Conservation (phyloP, 1,140 invertebrate genomes). For the Trachymyrmex septentrionalis region DNA sequence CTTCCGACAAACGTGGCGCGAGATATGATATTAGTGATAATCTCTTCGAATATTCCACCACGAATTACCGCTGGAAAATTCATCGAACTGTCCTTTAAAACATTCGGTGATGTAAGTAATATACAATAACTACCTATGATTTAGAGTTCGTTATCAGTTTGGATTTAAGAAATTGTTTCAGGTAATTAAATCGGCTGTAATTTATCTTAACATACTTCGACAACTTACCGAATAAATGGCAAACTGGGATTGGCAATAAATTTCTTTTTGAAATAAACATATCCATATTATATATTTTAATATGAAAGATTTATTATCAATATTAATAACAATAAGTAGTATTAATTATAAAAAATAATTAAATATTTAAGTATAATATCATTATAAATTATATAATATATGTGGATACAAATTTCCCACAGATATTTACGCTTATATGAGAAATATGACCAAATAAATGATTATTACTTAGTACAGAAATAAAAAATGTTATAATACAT, state of each 20-base stretch:
- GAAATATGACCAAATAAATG: neutral
- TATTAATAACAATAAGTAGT: neutral
- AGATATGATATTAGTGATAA: conserved; percentile 69
- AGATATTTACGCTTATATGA: neutral
- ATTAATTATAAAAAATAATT: neutral
- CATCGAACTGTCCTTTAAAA: conserved; percentile 75
- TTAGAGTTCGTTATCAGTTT: neutral
- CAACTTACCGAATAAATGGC: conserved; percentile 35
- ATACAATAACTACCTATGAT: neutral
- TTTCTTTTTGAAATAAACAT: neutral
- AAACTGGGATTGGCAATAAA: neutral
- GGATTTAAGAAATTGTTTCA: conserved; percentile 27
- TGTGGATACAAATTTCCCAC: neutral
- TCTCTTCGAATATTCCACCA: conserved; percentile 69
- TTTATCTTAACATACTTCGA: conserved; percentile 56
- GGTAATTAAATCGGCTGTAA: conserved; percentile 39
- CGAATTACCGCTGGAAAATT: conserved; percentile 79
- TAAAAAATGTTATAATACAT: neutral
- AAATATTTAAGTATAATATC: neutral
- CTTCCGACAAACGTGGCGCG: conserved; percentile 71
- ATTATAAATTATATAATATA: neutral
- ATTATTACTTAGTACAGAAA: neutral
- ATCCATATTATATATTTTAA: conserved; percentile 11
- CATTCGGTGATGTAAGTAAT: conserved; percentile 76
- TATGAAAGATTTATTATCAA: conserved; percentile 16